Evolutionary conservation across 2,113 vertebrate genomes (phyloP).

Genomic region (Myotis brandtii): DNA sequence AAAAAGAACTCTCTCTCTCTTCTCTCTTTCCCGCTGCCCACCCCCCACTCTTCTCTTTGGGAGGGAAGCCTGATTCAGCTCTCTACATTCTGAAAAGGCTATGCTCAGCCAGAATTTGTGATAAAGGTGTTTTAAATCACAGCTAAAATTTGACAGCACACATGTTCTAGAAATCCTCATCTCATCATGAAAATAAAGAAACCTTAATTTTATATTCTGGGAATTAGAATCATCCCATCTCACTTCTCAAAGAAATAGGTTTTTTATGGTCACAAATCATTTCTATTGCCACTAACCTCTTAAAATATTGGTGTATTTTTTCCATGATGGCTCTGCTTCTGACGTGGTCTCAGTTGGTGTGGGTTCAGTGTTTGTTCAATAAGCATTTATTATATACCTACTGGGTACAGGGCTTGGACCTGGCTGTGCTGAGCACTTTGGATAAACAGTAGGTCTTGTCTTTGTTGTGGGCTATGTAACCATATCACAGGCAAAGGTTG

Average conservation of each 20-base stretch:
- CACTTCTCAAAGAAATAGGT: slow-evolving; percentile 14
- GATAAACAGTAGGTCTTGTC: not conserved
- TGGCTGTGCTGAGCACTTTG: not conserved
- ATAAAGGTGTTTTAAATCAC: slow-evolving; percentile 74
- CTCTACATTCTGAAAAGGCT: slow-evolving; percentile 33
- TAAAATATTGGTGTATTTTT: slow-evolving; percentile 7
- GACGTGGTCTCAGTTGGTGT: not conserved
- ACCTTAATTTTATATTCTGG: slow-evolving; percentile 57
- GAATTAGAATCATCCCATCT: slow-evolving; percentile 46
- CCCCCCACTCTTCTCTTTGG: not conserved
- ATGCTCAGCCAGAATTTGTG: slow-evolving; percentile 55
- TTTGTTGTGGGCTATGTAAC: not conserved
- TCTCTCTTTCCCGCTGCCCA: not conserved
- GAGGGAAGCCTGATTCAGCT: slow-evolving; percentile 51
- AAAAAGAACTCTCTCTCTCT: not conserved
- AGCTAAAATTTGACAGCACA: slow-evolving; percentile 64
- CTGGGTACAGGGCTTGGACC: too few relatives aligned
- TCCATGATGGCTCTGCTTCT: not conserved
- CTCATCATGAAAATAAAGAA: slow-evolving; percentile 62
- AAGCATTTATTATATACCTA: not conserved
- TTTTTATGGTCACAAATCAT: slow-evolving; percentile 4
- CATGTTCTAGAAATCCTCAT: slow-evolving; percentile 59
- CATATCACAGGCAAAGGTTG: not conserved
- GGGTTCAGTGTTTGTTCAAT: not conserved
- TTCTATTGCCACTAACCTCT: not conserved